Conservation (phyloP, 2,888 invertebrate species). For the Leptura quadrifasciata region DNA sequence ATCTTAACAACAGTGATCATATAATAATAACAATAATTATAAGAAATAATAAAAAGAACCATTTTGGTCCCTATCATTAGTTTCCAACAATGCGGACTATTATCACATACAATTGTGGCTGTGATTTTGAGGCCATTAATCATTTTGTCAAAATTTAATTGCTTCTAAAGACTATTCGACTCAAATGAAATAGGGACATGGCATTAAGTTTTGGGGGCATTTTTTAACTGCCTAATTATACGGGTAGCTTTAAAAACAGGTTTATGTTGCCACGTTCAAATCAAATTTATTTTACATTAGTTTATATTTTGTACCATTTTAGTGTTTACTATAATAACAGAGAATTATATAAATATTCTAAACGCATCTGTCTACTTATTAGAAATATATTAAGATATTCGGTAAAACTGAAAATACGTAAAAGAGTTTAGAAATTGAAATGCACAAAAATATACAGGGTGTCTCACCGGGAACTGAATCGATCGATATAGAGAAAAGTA, state of each 20-base stretch:
- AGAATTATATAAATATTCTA: constrained; percentile 52
- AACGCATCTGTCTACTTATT: constrained; percentile 51
- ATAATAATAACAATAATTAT: constrained; percentile 69
- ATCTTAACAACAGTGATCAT: constrained; percentile 65
- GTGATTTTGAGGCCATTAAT: constrained; percentile 70
- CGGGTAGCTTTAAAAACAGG: constrained; percentile 61
- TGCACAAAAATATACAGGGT: neutral
- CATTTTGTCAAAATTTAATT: constrained; percentile 73
- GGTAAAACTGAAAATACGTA: neutral
- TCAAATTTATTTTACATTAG: constrained; percentile 62
- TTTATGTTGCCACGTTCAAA: constrained; percentile 58
- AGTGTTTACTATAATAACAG: constrained; percentile 54
- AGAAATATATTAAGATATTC: constrained; percentile 30
- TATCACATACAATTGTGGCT: constrained; percentile 69
- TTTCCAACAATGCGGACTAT: constrained; percentile 65
- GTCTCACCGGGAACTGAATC: too few species aligned
- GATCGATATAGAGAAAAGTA: too few species aligned
- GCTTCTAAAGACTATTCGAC: constrained; percentile 67
- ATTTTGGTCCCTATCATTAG: constrained; percentile 69
- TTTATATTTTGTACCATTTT: constrained; percentile 48
- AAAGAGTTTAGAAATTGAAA: neutral
- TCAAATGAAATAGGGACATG: constrained; percentile 65
- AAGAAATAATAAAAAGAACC: constrained; percentile 65
- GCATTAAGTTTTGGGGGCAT: constrained; percentile 62
- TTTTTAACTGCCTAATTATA: constrained; percentile 67